A percentile compares a stretch with the other conserved stretches of the same genome.
Conservation (phyloP, 1,140 invertebrate species). For the Drosophila orena region DNA sequence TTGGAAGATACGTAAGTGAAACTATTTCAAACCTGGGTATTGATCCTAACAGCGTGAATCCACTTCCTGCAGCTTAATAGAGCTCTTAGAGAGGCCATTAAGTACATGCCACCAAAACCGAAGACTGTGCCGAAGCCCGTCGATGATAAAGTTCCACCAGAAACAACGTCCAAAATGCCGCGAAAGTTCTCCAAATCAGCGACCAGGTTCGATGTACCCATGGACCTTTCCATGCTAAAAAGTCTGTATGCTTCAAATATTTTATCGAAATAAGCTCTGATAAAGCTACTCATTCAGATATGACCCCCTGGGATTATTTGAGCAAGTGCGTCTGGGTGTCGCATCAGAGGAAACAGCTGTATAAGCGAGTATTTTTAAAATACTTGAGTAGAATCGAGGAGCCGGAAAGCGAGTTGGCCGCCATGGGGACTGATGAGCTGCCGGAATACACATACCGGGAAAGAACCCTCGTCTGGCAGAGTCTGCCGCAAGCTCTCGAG, state of each 20-base stretch:
- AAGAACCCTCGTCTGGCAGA: slow-evolving; percentile 61
- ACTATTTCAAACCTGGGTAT: background rate
- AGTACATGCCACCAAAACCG: slow-evolving; percentile 66
- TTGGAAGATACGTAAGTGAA: slow-evolving; percentile 76
- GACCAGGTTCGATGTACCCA: slow-evolving; percentile 88
- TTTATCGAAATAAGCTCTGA: background rate
- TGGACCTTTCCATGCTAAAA: slow-evolving; percentile 86
- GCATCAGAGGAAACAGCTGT: slow-evolving; percentile 87
- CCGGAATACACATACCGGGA: slow-evolving; percentile 71
- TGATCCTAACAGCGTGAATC: background rate
- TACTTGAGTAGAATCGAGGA: slow-evolving; percentile 68
- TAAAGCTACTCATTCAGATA: slow-evolving; percentile 73
- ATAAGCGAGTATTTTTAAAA: slow-evolving; percentile 82
- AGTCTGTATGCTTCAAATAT: slow-evolving; percentile 74
- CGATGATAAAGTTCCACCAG: slow-evolving; percentile 50
- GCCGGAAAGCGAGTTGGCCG: slow-evolving; percentile 47
- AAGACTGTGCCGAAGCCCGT: slow-evolving; percentile 46
- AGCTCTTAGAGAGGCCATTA: slow-evolving; percentile 74
- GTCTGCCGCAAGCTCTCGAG: slow-evolving; percentile 70
- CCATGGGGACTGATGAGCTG: slow-evolving; percentile 53
- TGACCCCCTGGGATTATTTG: slow-evolving; percentile 87
- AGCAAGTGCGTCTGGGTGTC: slow-evolving; percentile 86
- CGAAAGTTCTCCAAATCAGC: slow-evolving; percentile 87
- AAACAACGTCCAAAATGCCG: slow-evolving; percentile 85
- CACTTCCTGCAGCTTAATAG: slow-evolving; percentile 62